phyloP scores from a whole-genome alignment of 2,888 invertebrate genomes.

The Clitarchus hookeri region DNA sequence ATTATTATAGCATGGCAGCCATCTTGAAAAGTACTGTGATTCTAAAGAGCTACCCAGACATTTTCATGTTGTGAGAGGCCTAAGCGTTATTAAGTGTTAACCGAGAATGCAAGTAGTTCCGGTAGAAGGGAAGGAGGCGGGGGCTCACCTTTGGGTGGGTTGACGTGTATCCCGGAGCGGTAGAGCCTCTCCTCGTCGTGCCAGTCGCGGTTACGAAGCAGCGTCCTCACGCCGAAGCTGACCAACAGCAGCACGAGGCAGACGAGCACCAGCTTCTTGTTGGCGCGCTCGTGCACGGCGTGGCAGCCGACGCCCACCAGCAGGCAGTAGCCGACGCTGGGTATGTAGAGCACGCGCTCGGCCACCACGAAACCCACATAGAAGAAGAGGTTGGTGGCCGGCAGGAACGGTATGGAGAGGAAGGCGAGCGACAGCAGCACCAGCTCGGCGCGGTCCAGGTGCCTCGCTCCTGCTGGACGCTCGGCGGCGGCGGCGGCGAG shows the following conservation, averaged over 20 bases:
- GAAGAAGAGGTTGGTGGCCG: conserved; percentile 94
- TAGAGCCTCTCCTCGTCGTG: conserved; percentile 90
- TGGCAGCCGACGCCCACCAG: conserved; percentile 68
- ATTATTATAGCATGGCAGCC: no score
- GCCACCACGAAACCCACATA: conserved; percentile 99
- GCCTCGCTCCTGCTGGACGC: neutral
- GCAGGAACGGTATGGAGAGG: conserved; percentile 89
- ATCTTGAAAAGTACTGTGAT: no score
- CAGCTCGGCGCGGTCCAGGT: conserved; percentile 51
- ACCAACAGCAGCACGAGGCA: conserved; percentile 64
- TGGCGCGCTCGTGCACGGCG: conserved; percentile 49
- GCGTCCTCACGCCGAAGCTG: conserved; percentile 73
- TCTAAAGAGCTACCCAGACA: no score
- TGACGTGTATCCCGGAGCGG: conserved; percentile 85
- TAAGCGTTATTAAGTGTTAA: no score
- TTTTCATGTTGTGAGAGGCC: no score
- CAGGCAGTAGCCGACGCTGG: conserved; percentile 93
- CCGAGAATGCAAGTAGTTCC: no score
- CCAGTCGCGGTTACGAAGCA: conserved; percentile 89
- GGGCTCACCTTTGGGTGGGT: conserved; percentile 93
- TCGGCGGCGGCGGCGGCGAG: neutral
- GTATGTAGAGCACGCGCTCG: conserved; percentile 93
- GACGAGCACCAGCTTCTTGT: conserved; percentile 55
- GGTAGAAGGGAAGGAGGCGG: no score
- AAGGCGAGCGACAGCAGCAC: conserved; percentile 67